Base-by-base conservation (phyloP, 2,888 invertebrate species). In the Eudasyphora cyanicolor region DNA sequence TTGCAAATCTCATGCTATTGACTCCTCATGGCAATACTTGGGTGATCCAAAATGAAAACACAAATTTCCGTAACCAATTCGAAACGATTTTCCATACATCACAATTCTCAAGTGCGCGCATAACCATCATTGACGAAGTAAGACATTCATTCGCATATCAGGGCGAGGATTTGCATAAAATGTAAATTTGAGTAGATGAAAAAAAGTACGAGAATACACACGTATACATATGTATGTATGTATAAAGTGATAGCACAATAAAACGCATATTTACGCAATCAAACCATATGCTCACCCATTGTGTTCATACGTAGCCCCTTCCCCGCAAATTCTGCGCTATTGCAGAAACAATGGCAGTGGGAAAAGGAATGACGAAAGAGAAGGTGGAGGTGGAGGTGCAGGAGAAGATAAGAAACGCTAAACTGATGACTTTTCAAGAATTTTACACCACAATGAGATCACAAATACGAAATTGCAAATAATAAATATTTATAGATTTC, bases 401-500 rank as follows among this genome's bases (percentile, higher is more conserved):
- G n/a, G n/a, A n/a, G n/a, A n/a, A 14, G n/a, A 17, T 32, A 8
- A 29, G 32, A 62, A 29, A 64, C 38, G 32, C 64, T 35, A 35
- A 64, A 64, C 35, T 69, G 67, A 74, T 69, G 60, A 70, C 60
- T 69, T 17, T 75, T 75, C 49, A 62, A 19, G 35, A 75, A 35
- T 42, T 57, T 73, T 71, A 45, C 27, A 32, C 14, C 60, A 29
- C 64, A 35, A 21, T 21, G 24, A 64, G 42, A 38, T 49, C 8
- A 64, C 51, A 21, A 24, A 76, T 42, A 69, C 19, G 54, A n/a
- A 54, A 64, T 64, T 64, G 64, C 64, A 38, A 35, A 64, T 64
- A 64, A 76, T 76, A 76, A 67, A 76, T 67, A 67, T 67, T 67
- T 76, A 76, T 76, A 38, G 38, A 24, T 49, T 35, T 38, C 19